These are phyloP conservation scores for Clepsis dumicolana DNA, from an alignment of 2,888 invertebrate genomes.

Conservation along the genomic window DNA sequence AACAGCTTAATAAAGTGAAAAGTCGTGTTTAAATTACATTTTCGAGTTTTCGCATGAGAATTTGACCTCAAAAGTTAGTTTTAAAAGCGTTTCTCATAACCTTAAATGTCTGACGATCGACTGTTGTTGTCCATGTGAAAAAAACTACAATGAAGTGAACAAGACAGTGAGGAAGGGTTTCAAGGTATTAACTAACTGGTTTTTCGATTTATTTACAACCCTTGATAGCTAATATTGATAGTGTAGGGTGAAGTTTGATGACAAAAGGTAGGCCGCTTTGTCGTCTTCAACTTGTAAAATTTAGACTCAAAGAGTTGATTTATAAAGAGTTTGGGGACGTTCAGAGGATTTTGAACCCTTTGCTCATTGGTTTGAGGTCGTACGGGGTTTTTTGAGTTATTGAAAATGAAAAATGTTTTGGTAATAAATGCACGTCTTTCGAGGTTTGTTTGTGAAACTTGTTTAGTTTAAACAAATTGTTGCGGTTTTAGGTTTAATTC, in stretches of 20 bases:
- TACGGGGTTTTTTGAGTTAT: background rate
- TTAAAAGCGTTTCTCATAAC: slow-evolving; percentile 46
- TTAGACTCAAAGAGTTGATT: slow-evolving; percentile 2
- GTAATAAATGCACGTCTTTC: background rate
- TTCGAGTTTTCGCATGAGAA: slow-evolving; percentile 39
- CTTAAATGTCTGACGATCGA: slow-evolving; percentile 48
- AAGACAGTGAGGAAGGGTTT: slow-evolving; percentile 53
- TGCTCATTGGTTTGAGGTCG: background rate
- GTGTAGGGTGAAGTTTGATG: slow-evolving; percentile 35
- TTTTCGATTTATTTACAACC: slow-evolving; percentile 62
- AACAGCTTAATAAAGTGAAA: slow-evolving; percentile 38
- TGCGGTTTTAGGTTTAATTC: too few species aligned
- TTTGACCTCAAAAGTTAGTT: slow-evolving; percentile 32
- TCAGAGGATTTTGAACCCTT: slow-evolving; percentile 5
- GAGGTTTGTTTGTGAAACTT: background rate
- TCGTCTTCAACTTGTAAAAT: slow-evolving; percentile 14
- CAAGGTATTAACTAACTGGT: slow-evolving; percentile 65
- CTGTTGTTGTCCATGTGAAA: slow-evolving; percentile 49
- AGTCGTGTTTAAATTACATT: slow-evolving; percentile 27
- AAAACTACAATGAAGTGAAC: slow-evolving; percentile 53
- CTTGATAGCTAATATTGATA: slow-evolving; percentile 57
- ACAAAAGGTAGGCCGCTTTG: slow-evolving; percentile 8
- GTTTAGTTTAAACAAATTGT: background rate
- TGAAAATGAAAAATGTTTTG: background rate
- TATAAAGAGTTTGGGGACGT: background rate